phyloP scores from a whole-genome alignment of 53 echinoderm and acorn worm species.

The Temnopleurus reevesii region DNA sequence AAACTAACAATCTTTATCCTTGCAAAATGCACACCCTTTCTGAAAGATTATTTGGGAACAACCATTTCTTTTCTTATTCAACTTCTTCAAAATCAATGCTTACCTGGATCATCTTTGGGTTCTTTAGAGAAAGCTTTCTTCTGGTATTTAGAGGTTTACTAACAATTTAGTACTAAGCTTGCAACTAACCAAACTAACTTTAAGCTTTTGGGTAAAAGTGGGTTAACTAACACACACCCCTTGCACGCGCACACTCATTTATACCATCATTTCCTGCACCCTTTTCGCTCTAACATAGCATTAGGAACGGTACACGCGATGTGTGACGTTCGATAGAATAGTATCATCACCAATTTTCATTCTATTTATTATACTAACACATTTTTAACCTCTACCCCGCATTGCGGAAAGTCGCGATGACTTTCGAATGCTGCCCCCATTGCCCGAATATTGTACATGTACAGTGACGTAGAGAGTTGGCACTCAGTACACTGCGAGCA shows the following conservation, averaged over 20 bases:
- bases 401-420: conserved; percentile 43
- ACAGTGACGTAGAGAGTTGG: conserved; percentile 40
- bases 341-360: conserved; percentile 31
- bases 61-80: too few relatives aligned
- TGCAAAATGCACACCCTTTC: too few relatives aligned
- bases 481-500: too few relatives aligned
- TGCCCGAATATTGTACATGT: conserved; percentile 47
- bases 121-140: too few relatives aligned
- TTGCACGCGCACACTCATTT: conserved; percentile 1
- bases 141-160: conserved; percentile 2
- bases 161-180: not conserved
- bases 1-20: too few relatives aligned
- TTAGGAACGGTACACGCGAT: conserved; percentile 54
- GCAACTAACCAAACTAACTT: not conserved
- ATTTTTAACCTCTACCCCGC: conserved; percentile 45
- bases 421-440: conserved; percentile 38
- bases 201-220: conserved; percentile 40
- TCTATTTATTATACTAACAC: conserved; percentile 33
- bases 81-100: too few relatives aligned
- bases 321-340: conserved; percentile 55
- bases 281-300: conserved; percentile 38
- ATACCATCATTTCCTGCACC: conserved; percentile 28
- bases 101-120: too few relatives aligned
- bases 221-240: conserved; percentile 48
- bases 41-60: too few relatives aligned